phyloP scores from a whole-genome alignment of 2,113 vertebrate genomes.

The Festucalex cinctus region DNA sequence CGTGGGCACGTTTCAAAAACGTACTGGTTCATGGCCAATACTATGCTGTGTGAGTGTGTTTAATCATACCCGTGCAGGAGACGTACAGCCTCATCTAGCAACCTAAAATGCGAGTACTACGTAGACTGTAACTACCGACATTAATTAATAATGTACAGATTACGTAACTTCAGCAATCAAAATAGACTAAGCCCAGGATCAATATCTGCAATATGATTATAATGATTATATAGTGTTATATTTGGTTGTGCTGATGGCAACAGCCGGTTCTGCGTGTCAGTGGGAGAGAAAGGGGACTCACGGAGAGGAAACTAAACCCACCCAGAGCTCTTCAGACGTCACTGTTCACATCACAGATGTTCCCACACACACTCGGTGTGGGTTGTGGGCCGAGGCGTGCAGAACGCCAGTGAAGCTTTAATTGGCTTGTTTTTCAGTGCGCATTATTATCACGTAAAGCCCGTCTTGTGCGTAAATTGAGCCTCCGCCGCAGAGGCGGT shows the following conservation, averaged over 20 bases:
- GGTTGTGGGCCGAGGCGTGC: slow-evolving; percentile 58
- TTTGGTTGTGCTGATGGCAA: slow-evolving; percentile 28
- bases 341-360: slow-evolving; percentile 68
- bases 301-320: slow-evolving; percentile 66
- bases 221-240: slow-evolving; percentile 7
- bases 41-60: neutral
- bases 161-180: neutral
- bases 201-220: slow-evolving; percentile 37
- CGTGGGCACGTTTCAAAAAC: neutral
- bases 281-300: slow-evolving; percentile 51
- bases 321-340: slow-evolving; percentile 64
- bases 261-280: slow-evolving; percentile 22
- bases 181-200: neutral
- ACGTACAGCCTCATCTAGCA: neutral
- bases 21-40: neutral
- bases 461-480: slow-evolving; percentile 40
- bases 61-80: neutral
- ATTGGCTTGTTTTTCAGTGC: slow-evolving; percentile 22
- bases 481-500: slow-evolving; percentile 5
- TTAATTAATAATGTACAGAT: neutral
- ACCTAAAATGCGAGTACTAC: neutral
- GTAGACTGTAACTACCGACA: neutral
- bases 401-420: slow-evolving; percentile 45
- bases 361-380: slow-evolving; percentile 66
- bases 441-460: slow-evolving; percentile 40